Conservation (phyloP, 37 sponge, comb jelly and placozoan species). For the Tethya wilhelma region DNA sequence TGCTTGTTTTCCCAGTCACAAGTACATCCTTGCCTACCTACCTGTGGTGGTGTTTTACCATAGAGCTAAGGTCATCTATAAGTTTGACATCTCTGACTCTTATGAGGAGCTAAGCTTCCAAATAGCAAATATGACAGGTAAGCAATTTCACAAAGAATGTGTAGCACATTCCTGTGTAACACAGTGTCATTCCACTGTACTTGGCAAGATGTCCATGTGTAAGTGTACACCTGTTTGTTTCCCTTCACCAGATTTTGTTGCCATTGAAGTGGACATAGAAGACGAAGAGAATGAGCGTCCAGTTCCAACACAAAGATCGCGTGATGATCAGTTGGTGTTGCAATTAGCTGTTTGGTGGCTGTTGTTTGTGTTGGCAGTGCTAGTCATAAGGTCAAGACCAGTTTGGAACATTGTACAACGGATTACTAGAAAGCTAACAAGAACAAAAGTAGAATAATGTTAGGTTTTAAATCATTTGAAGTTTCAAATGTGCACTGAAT, state of each 20-base stretch:
- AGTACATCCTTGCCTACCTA: conserved; percentile 69
- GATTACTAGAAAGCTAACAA: background rate
- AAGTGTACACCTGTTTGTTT: background rate
- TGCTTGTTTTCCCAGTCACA: conserved; percentile 20
- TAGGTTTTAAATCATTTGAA: too few species aligned
- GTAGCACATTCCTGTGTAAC: too few species aligned
- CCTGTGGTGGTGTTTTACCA: conserved; percentile 72
- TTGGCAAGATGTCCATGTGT: too few species aligned
- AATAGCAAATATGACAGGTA: conserved; percentile 70
- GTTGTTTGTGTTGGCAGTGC: conserved; percentile 40
- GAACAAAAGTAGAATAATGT: conserved; percentile 1
- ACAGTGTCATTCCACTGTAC: too few species aligned
- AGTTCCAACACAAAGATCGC: conserved; percentile 24
- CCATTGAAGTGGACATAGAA: conserved; percentile 4
- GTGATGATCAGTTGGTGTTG: conserved; percentile 4
- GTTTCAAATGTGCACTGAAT: background rate
- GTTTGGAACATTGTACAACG: background rate
- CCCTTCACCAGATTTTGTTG: background rate
- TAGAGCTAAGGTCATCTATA: conserved; percentile 43
- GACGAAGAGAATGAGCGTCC: conserved; percentile 44
- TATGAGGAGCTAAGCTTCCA: conserved; percentile 18
- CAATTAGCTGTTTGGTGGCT: conserved; percentile 39
- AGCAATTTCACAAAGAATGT: too few species aligned
- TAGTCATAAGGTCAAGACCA: background rate
- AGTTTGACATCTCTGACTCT: conserved; percentile 35